phyloP scores from a whole-genome alignment of 2,797 vertebrate genomes.

The Alectoris magna region DNA sequence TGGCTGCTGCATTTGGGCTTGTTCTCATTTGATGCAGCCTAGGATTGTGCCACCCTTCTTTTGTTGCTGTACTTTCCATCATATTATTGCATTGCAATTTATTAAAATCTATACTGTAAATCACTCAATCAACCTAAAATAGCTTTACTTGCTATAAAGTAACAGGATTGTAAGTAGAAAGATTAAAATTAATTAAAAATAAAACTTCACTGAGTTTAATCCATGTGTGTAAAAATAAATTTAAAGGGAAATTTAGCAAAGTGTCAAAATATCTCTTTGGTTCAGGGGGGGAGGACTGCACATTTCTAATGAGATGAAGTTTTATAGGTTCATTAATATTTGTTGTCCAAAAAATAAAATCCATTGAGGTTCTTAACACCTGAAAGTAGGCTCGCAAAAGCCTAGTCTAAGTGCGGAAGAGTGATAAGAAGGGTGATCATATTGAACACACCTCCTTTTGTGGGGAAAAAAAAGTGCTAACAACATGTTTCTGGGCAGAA shows the following conservation, averaged over 20 bases:
- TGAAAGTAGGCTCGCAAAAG: not conserved
- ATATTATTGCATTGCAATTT: no score
- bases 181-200: not conserved
- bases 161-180: not conserved
- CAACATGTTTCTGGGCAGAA: not conserved
- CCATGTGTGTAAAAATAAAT: not conserved
- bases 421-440: not conserved
- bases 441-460: constrained; percentile 3
- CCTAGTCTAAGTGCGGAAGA: not conserved
- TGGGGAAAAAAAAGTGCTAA: not conserved
- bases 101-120: not conserved
- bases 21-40: no score
- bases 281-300: not conserved
- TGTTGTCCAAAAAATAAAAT: not conserved
- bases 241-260: constrained; percentile 1
- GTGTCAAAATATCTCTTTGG: not conserved
- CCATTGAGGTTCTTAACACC: not conserved
- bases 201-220: not conserved
- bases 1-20: no score
- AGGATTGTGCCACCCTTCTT: no score
- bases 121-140: not conserved
- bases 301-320: not conserved
- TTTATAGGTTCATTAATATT: constrained; percentile 2
- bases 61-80: no score
- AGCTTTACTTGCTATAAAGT: not conserved